phyloP scores from a whole-genome alignment of 2,888 invertebrate species.

The Steinernema scapterisci region DNA sequence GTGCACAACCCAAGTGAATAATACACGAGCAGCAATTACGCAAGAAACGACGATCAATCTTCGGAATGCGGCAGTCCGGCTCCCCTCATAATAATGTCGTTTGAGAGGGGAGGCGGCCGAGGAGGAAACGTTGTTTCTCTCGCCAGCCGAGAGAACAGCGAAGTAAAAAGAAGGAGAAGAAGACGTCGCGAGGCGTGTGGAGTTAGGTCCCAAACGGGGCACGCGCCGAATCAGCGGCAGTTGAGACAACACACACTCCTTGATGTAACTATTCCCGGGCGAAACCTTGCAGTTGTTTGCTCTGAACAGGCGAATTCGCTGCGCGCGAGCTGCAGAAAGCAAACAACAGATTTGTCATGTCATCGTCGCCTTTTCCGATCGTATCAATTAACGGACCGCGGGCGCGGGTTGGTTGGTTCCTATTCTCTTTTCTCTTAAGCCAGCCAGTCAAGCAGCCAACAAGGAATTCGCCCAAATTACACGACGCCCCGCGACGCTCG shows the following conservation, averaged over 20 bases:
- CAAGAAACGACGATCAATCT: slow-evolving; percentile 23
- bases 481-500: not conserved
- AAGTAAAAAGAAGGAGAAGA: not conserved
- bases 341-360: slow-evolving; percentile 30
- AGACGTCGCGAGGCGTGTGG: not conserved
- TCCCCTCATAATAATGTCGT: slow-evolving; percentile 19
- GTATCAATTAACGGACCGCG: slow-evolving; percentile 29
- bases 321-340: slow-evolving; percentile 18
- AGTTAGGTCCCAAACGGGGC: not conserved
- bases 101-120: not conserved
- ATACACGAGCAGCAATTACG: slow-evolving; percentile 17
- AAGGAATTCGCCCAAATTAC: not conserved
- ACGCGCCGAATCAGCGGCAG: not conserved
- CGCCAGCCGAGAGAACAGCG: not conserved
- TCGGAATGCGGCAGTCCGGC: slow-evolving; percentile 1
- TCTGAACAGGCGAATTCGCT: slow-evolving; percentile 4
- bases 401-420: not conserved
- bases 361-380: slow-evolving; percentile 23
- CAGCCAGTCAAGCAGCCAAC: not conserved
- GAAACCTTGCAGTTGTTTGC: slow-evolving; percentile 16
- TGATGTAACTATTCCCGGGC: slow-evolving; percentile 21
- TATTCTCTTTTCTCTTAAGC: not conserved
- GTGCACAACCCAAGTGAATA: not conserved
- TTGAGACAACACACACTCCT: not conserved
- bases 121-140: not conserved